These are phyloP conservation scores for Limnephilus marmoratus DNA, from an alignment of 2,888 invertebrate genomes.

Conservation along the genomic window DNA sequence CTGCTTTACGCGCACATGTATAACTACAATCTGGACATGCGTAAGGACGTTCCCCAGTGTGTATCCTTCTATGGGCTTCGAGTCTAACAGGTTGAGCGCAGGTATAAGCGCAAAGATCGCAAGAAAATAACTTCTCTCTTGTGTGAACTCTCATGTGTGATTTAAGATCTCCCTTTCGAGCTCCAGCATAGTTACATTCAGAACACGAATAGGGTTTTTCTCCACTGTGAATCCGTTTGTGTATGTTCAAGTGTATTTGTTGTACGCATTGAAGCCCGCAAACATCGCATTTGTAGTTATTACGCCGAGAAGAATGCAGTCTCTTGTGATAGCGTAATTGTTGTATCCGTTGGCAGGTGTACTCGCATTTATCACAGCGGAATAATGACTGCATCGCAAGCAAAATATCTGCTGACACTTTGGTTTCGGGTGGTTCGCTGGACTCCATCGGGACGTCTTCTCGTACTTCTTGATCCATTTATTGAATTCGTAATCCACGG, in stretches of 20 bases:
- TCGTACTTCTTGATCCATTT: slow-evolving; percentile 23
- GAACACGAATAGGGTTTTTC: slow-evolving; percentile 19
- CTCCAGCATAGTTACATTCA: background rate
- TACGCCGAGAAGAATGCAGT: background rate
- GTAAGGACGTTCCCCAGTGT: background rate
- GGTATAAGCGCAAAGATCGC: slow-evolving; percentile 15
- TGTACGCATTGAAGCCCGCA: slow-evolving; percentile 2
- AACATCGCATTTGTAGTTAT: background rate
- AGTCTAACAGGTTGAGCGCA: background rate
- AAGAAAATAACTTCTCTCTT: slow-evolving; percentile 8
- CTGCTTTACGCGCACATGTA: background rate
- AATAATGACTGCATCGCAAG: background rate
- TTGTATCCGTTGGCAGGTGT: background rate
- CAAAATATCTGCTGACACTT: background rate
- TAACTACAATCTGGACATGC: slow-evolving; percentile 17
- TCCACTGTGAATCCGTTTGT: slow-evolving; percentile 9
- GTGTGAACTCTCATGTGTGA: slow-evolving; percentile 16
- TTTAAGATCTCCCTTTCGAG: background rate
- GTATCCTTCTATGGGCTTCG: slow-evolving; percentile 3
- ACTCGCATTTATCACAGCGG: slow-evolving; percentile 16
- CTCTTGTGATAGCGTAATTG: slow-evolving; percentile 2
- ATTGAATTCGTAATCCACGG: background rate
- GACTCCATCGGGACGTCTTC: background rate
- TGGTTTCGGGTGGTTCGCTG: background rate
- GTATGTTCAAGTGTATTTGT: background rate